Evolutionary conservation across 2,888 invertebrate genomes (phyloP).

Genomic region (Idaea straminata): DNA sequence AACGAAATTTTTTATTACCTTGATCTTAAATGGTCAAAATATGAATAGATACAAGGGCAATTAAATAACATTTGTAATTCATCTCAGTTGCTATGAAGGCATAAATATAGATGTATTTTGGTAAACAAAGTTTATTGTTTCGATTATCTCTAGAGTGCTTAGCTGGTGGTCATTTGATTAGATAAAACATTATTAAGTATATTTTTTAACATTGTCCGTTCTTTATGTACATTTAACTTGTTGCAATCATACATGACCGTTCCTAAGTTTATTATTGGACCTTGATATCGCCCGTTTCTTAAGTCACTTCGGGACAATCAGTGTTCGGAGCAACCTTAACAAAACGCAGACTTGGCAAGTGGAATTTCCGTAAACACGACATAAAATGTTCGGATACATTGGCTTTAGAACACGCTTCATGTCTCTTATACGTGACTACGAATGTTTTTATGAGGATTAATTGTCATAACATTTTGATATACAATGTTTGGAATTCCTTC

Average conservation of each 20-base stretch:
- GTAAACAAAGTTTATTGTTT: neutral
- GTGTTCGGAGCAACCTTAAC: conserved; percentile 3
- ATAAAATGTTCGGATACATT: conserved; percentile 2
- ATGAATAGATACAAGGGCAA: neutral
- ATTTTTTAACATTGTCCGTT: neutral
- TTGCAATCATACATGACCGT: neutral
- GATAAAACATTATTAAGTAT: neutral
- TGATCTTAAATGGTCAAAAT: neutral
- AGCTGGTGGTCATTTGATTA: neutral
- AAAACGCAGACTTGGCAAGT: conserved; percentile 15
- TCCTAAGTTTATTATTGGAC: neutral
- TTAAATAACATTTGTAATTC: neutral
- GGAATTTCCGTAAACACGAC: conserved; percentile 18
- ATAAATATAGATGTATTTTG: neutral
- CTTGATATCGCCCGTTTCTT: neutral
- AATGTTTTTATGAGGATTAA: neutral
- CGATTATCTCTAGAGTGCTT: neutral
- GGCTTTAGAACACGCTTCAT: conserved; percentile 2
- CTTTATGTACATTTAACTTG: neutral
- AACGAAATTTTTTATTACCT: neutral
- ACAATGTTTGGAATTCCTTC: neutral
- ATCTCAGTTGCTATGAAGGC: neutral
- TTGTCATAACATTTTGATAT: neutral
- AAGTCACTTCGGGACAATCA: neutral
- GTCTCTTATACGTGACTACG: neutral